A percentile compares a stretch with the other conserved stretches of the same genome.
These are phyloP conservation scores for Sinosuthora webbiana DNA, from an alignment of 2,113 vertebrate species.

Conservation along the genomic window DNA sequence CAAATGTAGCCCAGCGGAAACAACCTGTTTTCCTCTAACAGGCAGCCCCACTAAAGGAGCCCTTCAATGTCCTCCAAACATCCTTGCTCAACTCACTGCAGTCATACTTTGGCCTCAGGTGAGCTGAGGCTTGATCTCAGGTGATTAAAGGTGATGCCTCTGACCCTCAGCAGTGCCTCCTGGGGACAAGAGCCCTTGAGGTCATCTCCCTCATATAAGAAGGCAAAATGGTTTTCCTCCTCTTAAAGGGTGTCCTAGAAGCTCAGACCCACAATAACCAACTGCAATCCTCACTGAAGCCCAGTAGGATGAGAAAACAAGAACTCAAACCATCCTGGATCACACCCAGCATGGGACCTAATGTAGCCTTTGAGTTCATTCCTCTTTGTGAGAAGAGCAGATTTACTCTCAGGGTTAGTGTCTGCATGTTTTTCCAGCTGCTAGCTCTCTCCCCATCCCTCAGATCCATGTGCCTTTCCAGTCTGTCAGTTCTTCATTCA, in stretches of 20 bases:
- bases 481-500: neutral
- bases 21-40: rapidly evolving
- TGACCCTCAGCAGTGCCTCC: neutral
- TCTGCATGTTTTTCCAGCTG: neutral
- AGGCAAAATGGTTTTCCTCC: neutral
- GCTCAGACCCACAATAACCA: neutral
- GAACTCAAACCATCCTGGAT: neutral
- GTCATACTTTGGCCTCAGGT: neutral
- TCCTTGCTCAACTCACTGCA: neutral
- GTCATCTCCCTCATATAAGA: neutral
- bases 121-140: neutral
- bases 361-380: neutral
- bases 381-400: neutral
- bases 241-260: neutral
- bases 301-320: neutral
- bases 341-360: neutral
- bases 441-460: neutral
- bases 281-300: neutral
- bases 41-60: neutral
- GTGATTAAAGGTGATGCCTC: neutral
- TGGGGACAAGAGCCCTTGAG: neutral
- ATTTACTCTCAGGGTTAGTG: neutral
- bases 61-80: neutral
- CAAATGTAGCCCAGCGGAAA: neutral
- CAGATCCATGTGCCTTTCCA: neutral